Evolutionary conservation across 2,888 invertebrate genomes (phyloP).

Genomic region (Steromphala cineraria): DNA sequence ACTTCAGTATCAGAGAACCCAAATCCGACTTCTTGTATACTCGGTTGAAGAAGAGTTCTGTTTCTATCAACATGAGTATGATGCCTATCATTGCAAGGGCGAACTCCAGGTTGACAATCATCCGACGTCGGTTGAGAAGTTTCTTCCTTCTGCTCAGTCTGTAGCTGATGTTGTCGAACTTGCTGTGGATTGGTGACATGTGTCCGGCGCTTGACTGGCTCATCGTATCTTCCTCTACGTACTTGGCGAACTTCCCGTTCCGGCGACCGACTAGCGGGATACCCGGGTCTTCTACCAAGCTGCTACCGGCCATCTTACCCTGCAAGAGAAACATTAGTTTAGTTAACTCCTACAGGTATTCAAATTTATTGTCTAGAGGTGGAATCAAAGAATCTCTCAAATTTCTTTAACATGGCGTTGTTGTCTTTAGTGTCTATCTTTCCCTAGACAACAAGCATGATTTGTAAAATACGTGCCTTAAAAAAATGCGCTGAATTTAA

Average conservation of each 20-base stretch:
- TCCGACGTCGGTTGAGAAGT: constrained; percentile 48
- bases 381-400: no score
- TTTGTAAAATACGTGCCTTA: no score
- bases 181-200: constrained; percentile 29
- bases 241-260: constrained; percentile 53
- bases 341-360: no score
- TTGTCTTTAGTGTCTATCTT: no score
- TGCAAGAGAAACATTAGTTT: constrained; percentile 16
- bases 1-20: constrained; percentile 51
- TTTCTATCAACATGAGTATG: constrained; percentile 58
- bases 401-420: no score
- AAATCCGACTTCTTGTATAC: constrained; percentile 44
- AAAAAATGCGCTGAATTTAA: no score
- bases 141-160: constrained; percentile 53
- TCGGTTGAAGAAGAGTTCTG: constrained; percentile 43
- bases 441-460: no score
- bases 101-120: constrained; percentile 56
- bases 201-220: constrained; percentile 27
- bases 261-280: constrained; percentile 55
- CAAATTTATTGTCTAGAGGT: no score
- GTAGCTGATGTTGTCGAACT: constrained; percentile 60
- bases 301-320: constrained; percentile 28
- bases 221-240: constrained; percentile 50
- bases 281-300: constrained; percentile 54
- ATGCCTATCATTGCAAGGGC: constrained; percentile 53